These are phyloP conservation scores for Perizoma affinitatum DNA, from an alignment of 2,888 invertebrate species.

Conservation along the genomic window DNA sequence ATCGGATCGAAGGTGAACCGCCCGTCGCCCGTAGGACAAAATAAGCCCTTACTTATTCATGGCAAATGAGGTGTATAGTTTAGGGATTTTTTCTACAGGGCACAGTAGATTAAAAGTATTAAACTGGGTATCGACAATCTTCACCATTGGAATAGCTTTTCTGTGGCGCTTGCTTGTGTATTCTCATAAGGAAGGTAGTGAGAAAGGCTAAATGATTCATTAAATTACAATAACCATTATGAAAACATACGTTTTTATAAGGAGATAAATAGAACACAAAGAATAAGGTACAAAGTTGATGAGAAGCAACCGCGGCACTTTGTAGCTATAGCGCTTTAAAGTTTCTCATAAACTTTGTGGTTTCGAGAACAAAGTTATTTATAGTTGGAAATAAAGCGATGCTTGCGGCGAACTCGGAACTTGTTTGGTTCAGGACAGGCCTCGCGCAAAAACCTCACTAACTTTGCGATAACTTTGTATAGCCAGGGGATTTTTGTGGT, in stretches of 20 bases:
- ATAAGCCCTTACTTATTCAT: constrained; percentile 4
- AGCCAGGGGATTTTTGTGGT: constrained; percentile 38
- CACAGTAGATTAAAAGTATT: too few relatives aligned
- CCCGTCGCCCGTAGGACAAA: constrained; percentile 8
- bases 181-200: too few relatives aligned
- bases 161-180: too few relatives aligned
- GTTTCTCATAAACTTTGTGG: constrained; percentile 60
- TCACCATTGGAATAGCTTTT: too few relatives aligned
- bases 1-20: constrained; percentile 62
- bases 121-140: too few relatives aligned
- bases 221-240: too few relatives aligned
- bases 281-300: constrained; percentile 5
- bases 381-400: constrained; percentile 62
- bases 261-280: not conserved
- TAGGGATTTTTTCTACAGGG: not conserved
- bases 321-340: constrained; percentile 40
- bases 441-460: constrained; percentile 66
- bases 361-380: constrained; percentile 72
- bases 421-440: constrained; percentile 55
- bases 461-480: constrained; percentile 70
- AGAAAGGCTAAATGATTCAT: too few relatives aligned
- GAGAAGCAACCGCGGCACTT: constrained; percentile 22
- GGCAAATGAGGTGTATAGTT: not conserved
- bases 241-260: not conserved
- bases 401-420: constrained; percentile 62